Conservation (phyloP, 2,113 vertebrate species). For the Crotalus horridus region DNA sequence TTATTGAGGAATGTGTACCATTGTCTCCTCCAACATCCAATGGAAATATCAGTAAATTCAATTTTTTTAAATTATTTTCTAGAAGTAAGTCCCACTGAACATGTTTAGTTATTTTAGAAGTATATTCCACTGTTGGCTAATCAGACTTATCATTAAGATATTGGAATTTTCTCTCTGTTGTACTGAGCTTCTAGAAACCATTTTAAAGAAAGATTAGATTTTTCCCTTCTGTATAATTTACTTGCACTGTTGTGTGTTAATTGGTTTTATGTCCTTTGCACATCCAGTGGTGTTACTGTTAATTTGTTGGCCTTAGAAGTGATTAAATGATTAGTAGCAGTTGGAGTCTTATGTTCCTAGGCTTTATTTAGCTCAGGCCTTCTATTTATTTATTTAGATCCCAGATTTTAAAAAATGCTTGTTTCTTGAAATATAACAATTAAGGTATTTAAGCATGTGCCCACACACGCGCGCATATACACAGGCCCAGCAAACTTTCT, state of each 20-base stretch:
- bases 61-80: neutral
- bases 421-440: neutral
- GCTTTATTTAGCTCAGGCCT: neutral
- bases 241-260: slow-evolving; percentile 17
- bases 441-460: neutral
- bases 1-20: neutral
- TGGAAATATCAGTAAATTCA: neutral
- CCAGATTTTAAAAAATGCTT: neutral
- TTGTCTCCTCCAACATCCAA: neutral
- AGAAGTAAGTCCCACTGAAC: neutral
- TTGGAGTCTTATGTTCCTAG: slow-evolving; percentile 4
- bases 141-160: neutral
- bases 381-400: neutral
- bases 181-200: neutral
- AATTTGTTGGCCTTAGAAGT: slow-evolving; percentile 26
- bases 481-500: neutral
- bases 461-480: neutral
- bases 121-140: neutral
- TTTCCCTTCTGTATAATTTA: neutral
- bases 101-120: neutral
- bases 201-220: neutral
- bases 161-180: neutral
- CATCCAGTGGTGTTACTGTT: slow-evolving; percentile 21
- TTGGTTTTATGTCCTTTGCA: slow-evolving; percentile 25
- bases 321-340: slow-evolving; percentile 15